Evolutionary conservation across 2,888 invertebrate genomes (phyloP).

Genomic region (Choreutis nemorana): DNA sequence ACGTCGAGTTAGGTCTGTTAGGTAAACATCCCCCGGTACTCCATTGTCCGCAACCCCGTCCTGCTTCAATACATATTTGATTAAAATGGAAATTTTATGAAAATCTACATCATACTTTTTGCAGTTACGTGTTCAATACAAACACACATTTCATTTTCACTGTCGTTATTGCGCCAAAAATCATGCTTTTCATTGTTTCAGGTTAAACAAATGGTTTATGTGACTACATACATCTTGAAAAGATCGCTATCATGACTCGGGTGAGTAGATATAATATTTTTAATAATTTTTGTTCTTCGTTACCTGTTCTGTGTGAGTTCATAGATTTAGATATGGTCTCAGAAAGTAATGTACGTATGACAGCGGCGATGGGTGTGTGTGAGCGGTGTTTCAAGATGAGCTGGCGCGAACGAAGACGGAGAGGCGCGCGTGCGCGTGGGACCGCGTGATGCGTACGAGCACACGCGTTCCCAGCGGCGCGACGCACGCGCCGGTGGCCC

Average conservation of each 20-base stretch:
- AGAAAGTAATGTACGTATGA: neutral
- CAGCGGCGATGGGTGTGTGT: constrained; percentile 36
- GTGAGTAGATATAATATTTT: constrained; percentile 22
- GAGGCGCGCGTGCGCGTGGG: constrained; percentile 27
- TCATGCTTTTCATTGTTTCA: constrained; percentile 18
- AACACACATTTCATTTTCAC: neutral
- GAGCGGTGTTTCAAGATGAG: constrained; percentile 35
- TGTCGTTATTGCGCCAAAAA: neutral
- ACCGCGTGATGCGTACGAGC: constrained; percentile 14
- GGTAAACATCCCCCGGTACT: constrained; percentile 35
- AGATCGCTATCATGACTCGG: constrained; percentile 40
- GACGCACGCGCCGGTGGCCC: constrained; percentile 24
- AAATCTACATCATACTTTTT: constrained; percentile 13
- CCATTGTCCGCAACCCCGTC: constrained; percentile 26
- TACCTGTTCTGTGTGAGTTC: neutral
- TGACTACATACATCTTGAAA: constrained; percentile 16
- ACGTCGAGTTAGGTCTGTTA: constrained; percentile 33
- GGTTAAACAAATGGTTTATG: constrained; percentile 34
- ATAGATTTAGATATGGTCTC: neutral
- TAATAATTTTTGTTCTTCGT: neutral
- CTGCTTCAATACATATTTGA: constrained; percentile 19
- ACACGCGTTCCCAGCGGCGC: constrained; percentile 20
- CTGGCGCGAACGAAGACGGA: constrained; percentile 27
- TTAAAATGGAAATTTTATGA: constrained; percentile 26
- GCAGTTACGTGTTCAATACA: neutral